Evolutionary conservation across 2,888 invertebrate species (phyloP).

Genomic region (Leuctra nigra): DNA sequence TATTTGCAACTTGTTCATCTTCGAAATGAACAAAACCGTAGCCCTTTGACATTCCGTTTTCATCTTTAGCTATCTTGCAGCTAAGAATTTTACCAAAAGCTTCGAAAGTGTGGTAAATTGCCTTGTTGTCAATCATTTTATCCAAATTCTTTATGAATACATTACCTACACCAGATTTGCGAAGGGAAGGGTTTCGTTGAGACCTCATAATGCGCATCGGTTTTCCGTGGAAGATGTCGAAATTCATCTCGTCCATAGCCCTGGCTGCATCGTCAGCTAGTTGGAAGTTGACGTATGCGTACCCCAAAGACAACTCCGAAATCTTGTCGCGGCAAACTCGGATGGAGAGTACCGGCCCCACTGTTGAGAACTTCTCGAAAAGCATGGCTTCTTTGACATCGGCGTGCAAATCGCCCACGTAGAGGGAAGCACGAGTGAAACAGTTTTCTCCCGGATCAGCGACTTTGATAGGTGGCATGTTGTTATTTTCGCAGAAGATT

Average conservation of each 20-base stretch:
- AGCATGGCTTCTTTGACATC: conserved; percentile 56
- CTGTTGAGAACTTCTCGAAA: conserved; percentile 56
- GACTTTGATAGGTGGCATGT: too few relatives aligned
- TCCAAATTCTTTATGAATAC: conserved; percentile 58
- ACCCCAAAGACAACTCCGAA: conserved; percentile 52
- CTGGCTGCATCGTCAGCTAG: conserved; percentile 56
- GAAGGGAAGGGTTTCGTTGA: conserved; percentile 51
- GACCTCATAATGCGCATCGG: conserved; percentile 61
- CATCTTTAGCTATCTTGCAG: conserved; percentile 51
- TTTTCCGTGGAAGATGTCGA: conserved; percentile 49
- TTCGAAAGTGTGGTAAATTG: conserved; percentile 54
- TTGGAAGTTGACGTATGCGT: conserved; percentile 59
- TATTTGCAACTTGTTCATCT: conserved; percentile 48
- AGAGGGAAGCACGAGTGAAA: conserved; percentile 46
- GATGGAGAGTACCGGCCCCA: conserved; percentile 55
- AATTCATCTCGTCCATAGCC: conserved; percentile 58
- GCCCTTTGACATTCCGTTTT: conserved; percentile 46
- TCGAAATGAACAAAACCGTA: conserved; percentile 56
- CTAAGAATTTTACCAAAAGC: conserved; percentile 54
- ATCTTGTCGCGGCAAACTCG: conserved; percentile 57
- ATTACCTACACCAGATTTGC: conserved; percentile 55
- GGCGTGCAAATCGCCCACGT: conserved; percentile 54
- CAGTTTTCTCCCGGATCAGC: background rate
- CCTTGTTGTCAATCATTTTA: conserved; percentile 54
- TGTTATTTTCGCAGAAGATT: too few relatives aligned